Evolutionary conservation across 2,113 vertebrate genomes (phyloP), one percentile per base, ranked within the genome.

Genomic region (Paramormyrops kingsleyae): DNA sequence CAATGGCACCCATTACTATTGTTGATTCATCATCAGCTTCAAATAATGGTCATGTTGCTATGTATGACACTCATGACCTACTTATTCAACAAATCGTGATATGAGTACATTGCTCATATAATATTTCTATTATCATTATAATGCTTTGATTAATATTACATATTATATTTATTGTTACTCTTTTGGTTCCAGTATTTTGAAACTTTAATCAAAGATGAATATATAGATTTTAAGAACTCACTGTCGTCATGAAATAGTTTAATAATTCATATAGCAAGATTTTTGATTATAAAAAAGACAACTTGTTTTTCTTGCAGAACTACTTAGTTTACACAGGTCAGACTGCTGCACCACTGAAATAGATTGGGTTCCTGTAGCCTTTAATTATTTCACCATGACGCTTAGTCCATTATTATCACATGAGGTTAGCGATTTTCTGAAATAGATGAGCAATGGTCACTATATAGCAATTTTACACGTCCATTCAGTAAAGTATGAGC

Each of bases 161-260:
- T 84, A 24, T 84, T 13, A 96, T 95, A 96, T 95, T 42, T 42
- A 35, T 80, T 42, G 17, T 39, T 31, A 17, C 27, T 39, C 31
- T 74, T n/a, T 2, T 77, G 10, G 70, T 35, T 80, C 4, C 17
- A 80, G 19, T 80, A 80, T 39, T 80, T 80, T 42, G 35, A 39
- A 39, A 77, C 35, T 77, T 77, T 39, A 39, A 39, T 39, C 5
- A 39, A 39, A 39, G 39, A 77, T 77, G 12, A 39, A 77, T 39
- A 35, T 77, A 39, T 4, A 6, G 15, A 39, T 39, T 17, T 27
- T 27, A 27, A 27, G n/a, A 66, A 66, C 59, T 66, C n/a, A 39
- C 27, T 39, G 35, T 39, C 31, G 1, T 39, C 15, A 39, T 39
- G 4, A 74, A 17, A 39, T 77, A 13, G 31, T 74, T 74, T 74